Conservation (phyloP, 2,888 invertebrate genomes). For the Malacosoma neustria region DNA sequence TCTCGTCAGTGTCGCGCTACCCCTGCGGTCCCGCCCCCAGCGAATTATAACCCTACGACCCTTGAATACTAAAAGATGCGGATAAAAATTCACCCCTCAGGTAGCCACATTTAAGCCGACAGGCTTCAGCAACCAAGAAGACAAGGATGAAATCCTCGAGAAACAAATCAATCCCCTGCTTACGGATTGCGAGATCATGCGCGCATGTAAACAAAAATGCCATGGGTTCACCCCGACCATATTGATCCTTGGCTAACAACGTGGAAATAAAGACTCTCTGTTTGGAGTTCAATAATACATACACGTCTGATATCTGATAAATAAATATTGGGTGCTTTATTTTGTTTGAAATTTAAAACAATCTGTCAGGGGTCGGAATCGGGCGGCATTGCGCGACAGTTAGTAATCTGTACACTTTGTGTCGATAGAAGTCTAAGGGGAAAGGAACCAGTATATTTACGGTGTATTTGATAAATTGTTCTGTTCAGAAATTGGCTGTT, state of each 20-base stretch:
- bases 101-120: constrained; percentile 60
- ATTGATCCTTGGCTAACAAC: constrained; percentile 51
- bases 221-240: constrained; percentile 33
- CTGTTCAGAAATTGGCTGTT: too few species aligned
- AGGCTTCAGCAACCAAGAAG: constrained; percentile 40
- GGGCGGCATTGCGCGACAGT: too few species aligned
- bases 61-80: constrained; percentile 59
- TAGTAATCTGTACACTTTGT: too few species aligned
- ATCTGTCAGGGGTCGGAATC: too few species aligned
- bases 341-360: background rate
- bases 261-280: constrained; percentile 32
- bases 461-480: too few species aligned
- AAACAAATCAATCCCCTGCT: constrained; percentile 54
- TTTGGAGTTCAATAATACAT: constrained; percentile 18
- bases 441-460: too few species aligned
- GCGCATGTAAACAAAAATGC: constrained; percentile 46
- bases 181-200: constrained; percentile 43
- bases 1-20: constrained; percentile 32
- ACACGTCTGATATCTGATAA: constrained; percentile 13
- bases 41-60: constrained; percentile 59
- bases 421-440: too few species aligned
- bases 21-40: constrained; percentile 49
- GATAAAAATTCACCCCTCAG: constrained; percentile 62
- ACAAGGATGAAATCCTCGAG: constrained; percentile 46
- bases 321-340: constrained; percentile 9